These are phyloP conservation scores for Pangasius macronema DNA, from an alignment of 2,797 vertebrate species.

Conservation along the genomic window DNA sequence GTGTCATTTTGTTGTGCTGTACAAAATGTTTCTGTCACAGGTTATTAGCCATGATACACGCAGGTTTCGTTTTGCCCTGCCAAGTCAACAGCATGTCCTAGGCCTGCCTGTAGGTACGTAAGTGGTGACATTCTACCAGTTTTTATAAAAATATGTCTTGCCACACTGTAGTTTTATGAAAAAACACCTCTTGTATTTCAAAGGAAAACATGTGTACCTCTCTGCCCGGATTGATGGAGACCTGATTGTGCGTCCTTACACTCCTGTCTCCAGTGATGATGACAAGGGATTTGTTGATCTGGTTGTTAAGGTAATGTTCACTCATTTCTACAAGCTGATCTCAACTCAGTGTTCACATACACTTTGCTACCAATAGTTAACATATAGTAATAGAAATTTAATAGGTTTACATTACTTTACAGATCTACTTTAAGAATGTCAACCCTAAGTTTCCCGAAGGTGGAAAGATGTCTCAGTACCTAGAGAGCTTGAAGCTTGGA, in stretches of 20 bases:
- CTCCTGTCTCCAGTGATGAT: constrained; percentile 73
- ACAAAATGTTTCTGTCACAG: constrained; percentile 47
- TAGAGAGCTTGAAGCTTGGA: constrained; percentile 70
- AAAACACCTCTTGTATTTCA: constrained; percentile 27
- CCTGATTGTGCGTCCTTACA: constrained; percentile 74
- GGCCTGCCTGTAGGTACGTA: constrained; percentile 73
- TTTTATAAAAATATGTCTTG: not conserved
- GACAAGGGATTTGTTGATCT: constrained; percentile 74
- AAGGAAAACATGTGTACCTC: constrained; percentile 74
- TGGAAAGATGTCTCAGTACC: constrained; percentile 77
- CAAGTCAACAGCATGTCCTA: constrained; percentile 67
- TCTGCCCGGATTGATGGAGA: constrained; percentile 72
- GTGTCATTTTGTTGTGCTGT: not conserved
- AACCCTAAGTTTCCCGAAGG: constrained; percentile 76
- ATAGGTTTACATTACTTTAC: not conserved
- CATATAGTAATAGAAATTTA: not conserved
- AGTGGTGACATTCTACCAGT: constrained; percentile 39
- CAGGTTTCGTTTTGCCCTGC: constrained; percentile 75
- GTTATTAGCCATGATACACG: constrained; percentile 72
- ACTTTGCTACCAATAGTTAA: not conserved
- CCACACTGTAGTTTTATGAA: not conserved
- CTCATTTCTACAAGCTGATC: not conserved
- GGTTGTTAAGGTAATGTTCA: constrained; percentile 70
- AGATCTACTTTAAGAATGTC: constrained; percentile 74
- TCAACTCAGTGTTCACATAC: not conserved